Percentiles rank a stretch among this genome's conserved stretches.
Conservation (phyloP, 2,888 invertebrate species). For the Napeogenes sylphis region DNA sequence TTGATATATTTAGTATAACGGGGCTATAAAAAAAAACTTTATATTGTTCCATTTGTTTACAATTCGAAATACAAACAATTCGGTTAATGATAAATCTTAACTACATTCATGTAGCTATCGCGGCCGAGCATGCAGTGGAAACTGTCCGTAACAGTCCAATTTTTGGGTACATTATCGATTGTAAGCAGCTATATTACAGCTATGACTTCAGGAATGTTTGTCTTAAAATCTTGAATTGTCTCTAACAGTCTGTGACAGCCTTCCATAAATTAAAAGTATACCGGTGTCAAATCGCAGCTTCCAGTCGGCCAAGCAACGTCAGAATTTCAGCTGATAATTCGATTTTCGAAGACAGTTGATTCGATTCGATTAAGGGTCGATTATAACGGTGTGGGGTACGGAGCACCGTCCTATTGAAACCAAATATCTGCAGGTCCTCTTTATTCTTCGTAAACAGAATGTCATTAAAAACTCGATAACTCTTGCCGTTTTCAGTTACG, state of each 20-base stretch:
- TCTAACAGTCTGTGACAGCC: constrained; percentile 18
- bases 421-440: constrained; percentile 11
- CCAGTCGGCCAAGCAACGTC: constrained; percentile 32
- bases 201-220: constrained; percentile 3
- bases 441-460: constrained; percentile 5
- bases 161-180: constrained; percentile 27
- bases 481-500: constrained; percentile 18
- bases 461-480: constrained; percentile 16
- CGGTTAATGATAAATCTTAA: constrained; percentile 34
- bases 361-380: constrained; percentile 13
- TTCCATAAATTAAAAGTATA: constrained; percentile 22
- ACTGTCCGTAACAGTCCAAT: constrained; percentile 29
- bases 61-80: constrained; percentile 20
- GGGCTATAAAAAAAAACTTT: no score
- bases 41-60: no score
- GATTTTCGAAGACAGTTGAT: constrained; percentile 22
- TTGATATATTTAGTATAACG: no score
- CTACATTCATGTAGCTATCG: constrained; percentile 32
- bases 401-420: constrained; percentile 19
- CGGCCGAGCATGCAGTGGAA: constrained; percentile 33
- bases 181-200: constrained; percentile 29
- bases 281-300: constrained; percentile 28
- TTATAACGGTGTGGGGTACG: constrained; percentile 21
- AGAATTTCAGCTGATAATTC: constrained; percentile 26
- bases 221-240: background rate